phyloP scores from a whole-genome alignment of 2,797 vertebrate genomes.

The Mormyrus hasselquistii region DNA sequence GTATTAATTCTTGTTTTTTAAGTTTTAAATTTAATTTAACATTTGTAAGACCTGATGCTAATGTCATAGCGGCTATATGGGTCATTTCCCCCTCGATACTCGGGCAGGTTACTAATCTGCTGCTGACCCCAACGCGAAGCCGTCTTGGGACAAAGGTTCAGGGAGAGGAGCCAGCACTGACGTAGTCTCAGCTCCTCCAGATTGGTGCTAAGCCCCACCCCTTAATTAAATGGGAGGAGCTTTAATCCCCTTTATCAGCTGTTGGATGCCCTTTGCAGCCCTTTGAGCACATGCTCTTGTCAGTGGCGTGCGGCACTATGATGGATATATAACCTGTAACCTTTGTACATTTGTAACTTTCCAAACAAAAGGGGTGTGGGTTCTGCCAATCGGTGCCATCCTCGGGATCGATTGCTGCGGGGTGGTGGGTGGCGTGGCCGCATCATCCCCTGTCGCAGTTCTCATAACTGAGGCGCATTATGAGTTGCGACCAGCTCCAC shows the following conservation, averaged over 20 bases:
- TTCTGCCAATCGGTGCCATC: neutral
- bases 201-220: neutral
- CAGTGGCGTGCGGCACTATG: neutral
- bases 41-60: neutral
- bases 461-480: neutral
- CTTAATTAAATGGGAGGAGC: neutral
- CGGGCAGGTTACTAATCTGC: neutral
- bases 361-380: neutral
- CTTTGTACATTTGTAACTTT: neutral
- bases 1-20: neutral
- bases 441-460: neutral
- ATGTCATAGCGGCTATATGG: neutral
- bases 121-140: neutral
- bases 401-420: too few relatives aligned
- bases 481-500: neutral
- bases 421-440: neutral
- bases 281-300: neutral
- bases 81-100: neutral
- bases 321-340: neutral
- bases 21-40: neutral
- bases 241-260: neutral
- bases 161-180: neutral
- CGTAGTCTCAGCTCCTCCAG: neutral
- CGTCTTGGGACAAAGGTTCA: neutral
- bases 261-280: too few relatives aligned